These are phyloP conservation scores for Chloroceryle amazona DNA, from an alignment of 2,797 vertebrate genomes.

Conservation along the genomic window DNA sequence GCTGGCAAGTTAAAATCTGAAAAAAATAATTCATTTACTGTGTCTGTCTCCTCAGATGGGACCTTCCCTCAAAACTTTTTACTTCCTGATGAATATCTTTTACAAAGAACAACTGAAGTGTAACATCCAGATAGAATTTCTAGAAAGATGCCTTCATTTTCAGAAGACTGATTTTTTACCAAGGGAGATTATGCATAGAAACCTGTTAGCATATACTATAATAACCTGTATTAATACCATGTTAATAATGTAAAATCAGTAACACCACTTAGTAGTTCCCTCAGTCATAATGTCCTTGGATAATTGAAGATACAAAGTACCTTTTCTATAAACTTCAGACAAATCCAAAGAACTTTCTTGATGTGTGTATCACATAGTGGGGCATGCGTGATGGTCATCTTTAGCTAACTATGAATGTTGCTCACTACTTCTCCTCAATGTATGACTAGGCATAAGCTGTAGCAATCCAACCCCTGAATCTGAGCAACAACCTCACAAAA, in stretches of 20 bases:
- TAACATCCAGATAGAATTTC: neutral
- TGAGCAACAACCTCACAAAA: neutral
- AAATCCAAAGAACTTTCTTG: neutral
- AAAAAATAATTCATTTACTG: neutral
- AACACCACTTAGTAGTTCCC: neutral
- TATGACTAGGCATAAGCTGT: neutral
- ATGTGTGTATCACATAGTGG: neutral
- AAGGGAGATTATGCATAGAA: neutral
- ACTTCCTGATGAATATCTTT: neutral
- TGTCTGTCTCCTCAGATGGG: neutral
- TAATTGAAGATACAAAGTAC: neutral
- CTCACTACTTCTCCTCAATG: neutral
- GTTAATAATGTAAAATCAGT: neutral
- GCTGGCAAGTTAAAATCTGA: neutral
- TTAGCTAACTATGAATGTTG: neutral
- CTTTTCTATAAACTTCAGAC: neutral
- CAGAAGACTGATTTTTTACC: neutral
- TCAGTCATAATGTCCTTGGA: neutral
- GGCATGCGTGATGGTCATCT: neutral
- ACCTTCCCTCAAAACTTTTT: neutral
- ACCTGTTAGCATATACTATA: neutral
- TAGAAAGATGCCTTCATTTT: neutral
- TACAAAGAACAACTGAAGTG: neutral
- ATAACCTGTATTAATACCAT: neutral
- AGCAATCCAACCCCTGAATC: neutral